phyloP scores from a whole-genome alignment of 1,140 invertebrate species.

The Campoletis sonorensis region DNA sequence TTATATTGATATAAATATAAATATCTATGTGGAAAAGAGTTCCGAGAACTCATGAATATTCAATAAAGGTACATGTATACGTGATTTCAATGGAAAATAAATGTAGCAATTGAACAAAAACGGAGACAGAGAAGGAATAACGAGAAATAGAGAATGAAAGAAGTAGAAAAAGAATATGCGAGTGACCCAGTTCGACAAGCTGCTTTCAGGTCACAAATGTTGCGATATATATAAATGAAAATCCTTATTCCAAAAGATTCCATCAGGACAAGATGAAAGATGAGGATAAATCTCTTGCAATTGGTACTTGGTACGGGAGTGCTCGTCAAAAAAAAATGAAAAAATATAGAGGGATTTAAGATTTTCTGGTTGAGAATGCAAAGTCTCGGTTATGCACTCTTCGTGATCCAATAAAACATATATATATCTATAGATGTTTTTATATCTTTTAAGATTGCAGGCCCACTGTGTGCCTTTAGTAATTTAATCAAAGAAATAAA shows the following conservation, averaged over 20 bases:
- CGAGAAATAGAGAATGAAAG: not conserved
- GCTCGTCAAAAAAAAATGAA: not conserved
- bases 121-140: not conserved
- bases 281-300: conserved; percentile 31
- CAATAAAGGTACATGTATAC: not conserved
- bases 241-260: conserved; percentile 33
- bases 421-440: not conserved
- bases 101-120: not conserved
- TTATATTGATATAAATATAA: not conserved
- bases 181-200: conserved; percentile 19
- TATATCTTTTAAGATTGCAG: not conserved
- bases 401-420: not conserved
- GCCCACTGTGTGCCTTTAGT: not conserved
- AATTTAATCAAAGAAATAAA: conserved; percentile 41
- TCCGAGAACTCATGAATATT: conserved; percentile 11
- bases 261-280: conserved; percentile 25
- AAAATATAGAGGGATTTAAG: not conserved
- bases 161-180: not conserved
- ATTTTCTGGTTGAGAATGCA: conserved; percentile 34
- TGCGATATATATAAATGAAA: conserved; percentile 7
- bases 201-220: conserved; percentile 13
- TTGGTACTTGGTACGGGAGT: not conserved
- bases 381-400: conserved; percentile 18
- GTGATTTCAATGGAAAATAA: conserved; percentile 19
- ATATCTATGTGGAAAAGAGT: not conserved